Conservation (phyloP, 2,888 invertebrate genomes). For the Leucophenga montana region DNA sequence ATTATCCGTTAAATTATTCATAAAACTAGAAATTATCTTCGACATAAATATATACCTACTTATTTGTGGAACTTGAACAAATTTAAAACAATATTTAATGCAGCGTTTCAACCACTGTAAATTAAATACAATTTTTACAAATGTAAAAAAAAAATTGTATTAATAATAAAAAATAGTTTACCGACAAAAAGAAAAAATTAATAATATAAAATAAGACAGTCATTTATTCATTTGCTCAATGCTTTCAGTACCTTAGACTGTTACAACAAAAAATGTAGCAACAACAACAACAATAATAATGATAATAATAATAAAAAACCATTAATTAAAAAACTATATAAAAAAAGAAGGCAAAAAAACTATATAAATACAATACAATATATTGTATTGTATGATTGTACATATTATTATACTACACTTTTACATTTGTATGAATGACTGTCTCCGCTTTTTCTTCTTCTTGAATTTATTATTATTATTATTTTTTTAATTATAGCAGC, state of each 20-base stretch:
- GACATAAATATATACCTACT: too few relatives aligned
- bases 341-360: conserved; percentile 41
- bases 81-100: too few relatives aligned
- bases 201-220: conserved; percentile 41
- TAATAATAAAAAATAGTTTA: conserved; percentile 30
- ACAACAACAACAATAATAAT: conserved; percentile 36
- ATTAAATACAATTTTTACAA: conserved; percentile 1
- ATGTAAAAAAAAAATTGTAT: neutral
- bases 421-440: neutral
- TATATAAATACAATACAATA: conserved; percentile 48
- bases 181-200: conserved; percentile 36
- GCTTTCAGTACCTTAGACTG: conserved; percentile 16
- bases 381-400: conserved; percentile 26
- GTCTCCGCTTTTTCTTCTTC: conserved; percentile 13
- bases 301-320: conserved; percentile 55
- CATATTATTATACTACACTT: neutral
- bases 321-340: conserved; percentile 67
- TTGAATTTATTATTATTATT: conserved; percentile 25
- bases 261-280: conserved; percentile 21
- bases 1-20: too few relatives aligned
- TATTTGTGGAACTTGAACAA: too few relatives aligned
- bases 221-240: neutral
- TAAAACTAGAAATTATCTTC: too few relatives aligned
- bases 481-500: conserved; percentile 28
- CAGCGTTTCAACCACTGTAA: neutral